Conservation (phyloP, 1,140 invertebrate species). For the Drosophila elegans region DNA sequence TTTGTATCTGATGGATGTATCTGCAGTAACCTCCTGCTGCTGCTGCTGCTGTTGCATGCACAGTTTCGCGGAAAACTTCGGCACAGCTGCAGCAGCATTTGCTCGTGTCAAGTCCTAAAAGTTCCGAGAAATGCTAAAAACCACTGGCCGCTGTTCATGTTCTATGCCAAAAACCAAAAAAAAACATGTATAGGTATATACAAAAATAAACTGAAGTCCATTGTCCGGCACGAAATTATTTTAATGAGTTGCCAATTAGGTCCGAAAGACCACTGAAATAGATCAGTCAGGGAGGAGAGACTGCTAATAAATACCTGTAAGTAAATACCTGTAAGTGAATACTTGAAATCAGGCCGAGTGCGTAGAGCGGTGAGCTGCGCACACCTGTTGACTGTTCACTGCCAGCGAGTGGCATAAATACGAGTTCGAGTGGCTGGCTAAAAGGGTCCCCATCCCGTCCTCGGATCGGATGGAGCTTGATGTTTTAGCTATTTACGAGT, state of each 20-base stretch:
- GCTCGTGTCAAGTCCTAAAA: slow-evolving; percentile 76
- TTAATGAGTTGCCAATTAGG: slow-evolving; percentile 79
- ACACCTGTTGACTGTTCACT: slow-evolving; percentile 72
- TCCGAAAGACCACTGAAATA: slow-evolving; percentile 42
- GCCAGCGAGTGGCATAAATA: slow-evolving; percentile 62
- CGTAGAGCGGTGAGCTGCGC: slow-evolving; percentile 53
- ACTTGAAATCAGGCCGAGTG: slow-evolving; percentile 33
- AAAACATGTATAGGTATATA: slow-evolving; percentile 9
- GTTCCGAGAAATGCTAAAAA: slow-evolving; percentile 68
- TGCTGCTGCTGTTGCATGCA: slow-evolving; percentile 42
- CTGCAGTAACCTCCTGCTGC: slow-evolving; percentile 63
- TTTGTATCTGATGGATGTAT: slow-evolving; percentile 81
- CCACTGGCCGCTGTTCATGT: slow-evolving; percentile 37
- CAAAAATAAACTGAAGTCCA: slow-evolving; percentile 35
- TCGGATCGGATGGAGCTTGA: neutral
- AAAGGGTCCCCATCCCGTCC: slow-evolving; percentile 16
- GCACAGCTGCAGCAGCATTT: slow-evolving; percentile 63
- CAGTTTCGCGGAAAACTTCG: slow-evolving; percentile 49
- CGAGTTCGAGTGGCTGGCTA: slow-evolving; percentile 22
- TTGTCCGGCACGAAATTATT: slow-evolving; percentile 73
- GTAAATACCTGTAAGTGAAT: slow-evolving; percentile 7
- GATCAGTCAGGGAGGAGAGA: slow-evolving; percentile 49
- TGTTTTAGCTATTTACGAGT: slow-evolving; percentile 43
- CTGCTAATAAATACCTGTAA: slow-evolving; percentile 69
- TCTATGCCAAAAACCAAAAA: slow-evolving; percentile 57